Conservation (phyloP, 2,888 invertebrate genomes). For the Heliconius erato region DNA sequence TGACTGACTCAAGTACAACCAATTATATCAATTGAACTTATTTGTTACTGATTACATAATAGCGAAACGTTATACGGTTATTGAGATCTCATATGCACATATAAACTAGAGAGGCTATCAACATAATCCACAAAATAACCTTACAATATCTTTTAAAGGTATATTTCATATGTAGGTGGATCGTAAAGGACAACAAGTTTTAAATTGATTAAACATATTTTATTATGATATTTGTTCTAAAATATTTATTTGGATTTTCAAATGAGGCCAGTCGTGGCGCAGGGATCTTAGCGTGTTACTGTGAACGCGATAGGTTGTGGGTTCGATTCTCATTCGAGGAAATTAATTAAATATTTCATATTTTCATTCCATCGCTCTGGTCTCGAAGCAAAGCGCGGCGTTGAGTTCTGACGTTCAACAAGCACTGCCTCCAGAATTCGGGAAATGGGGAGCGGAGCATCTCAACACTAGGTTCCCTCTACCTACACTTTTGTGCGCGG, state of each 20-base stretch:
- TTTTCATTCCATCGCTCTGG: no score
- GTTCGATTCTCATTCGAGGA: no score
- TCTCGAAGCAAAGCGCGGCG: no score
- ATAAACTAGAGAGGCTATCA: slow-evolving; percentile 3
- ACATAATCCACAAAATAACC: background rate
- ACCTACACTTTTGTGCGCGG: background rate
- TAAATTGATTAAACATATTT: background rate
- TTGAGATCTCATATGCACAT: background rate
- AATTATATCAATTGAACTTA: slow-evolving; percentile 20
- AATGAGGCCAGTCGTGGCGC: background rate
- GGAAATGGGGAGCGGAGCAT: background rate
- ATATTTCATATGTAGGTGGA: background rate
- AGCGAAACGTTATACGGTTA: slow-evolving; percentile 15
- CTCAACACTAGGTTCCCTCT: background rate
- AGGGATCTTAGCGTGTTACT: no score
- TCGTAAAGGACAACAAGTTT: slow-evolving; percentile 8
- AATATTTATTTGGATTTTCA: background rate
- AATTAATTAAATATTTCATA: no score
- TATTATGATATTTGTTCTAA: background rate
- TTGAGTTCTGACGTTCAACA: no score
- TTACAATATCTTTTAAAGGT: slow-evolving; percentile 18
- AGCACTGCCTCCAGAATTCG: background rate
- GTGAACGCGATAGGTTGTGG: no score
- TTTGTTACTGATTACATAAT: slow-evolving; percentile 18
- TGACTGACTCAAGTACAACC: background rate